Evolutionary conservation across 2,797 vertebrate genomes (phyloP), one percentile per base, ranked within the genome.

Genomic region (Hydrolagus colliei): DNA sequence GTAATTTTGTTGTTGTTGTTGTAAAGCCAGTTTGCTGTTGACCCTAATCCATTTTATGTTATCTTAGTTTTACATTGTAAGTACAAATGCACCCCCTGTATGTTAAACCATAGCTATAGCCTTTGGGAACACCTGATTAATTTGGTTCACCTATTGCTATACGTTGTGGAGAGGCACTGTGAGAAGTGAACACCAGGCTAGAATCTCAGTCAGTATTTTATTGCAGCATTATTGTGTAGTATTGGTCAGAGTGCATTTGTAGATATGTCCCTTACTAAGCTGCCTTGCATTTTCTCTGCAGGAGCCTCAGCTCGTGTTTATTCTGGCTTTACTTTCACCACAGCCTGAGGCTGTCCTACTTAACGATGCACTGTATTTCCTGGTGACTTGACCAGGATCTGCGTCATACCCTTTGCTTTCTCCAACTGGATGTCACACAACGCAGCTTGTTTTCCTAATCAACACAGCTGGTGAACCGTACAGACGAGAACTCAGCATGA

Each of bases 21-120:
- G 32, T 93, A 89, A 88, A 93, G 91, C 92, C 91, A 91, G 92
- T 93, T 91, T 89, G 91, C 90, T 90, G 91, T 90, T 32, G n/a
- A 22, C 22, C 22, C 22, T 52, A 11, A 76, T 59, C 14, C 74
- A 76, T 9, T 59, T 59, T 52, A 76, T 59, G 74, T 59, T 59
- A 61, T 20, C 52, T 77, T 77, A 77, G 22, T 9, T n/a, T n/a
- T 61, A 59, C 75, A 77, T 62, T 12, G 18, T 61, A 61, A 61
- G 18, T 77, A 5, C 41, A 77, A 27, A 74, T 32, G n/a, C n/a
- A 77, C 18, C 52, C 52, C 59, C n/a, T 77, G 61, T n/a, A 41
- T n/a, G 18, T 77, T 77, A 77, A 77, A 59, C 20, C 11, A 61
- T 59, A 59, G 52, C 73, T 13, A 41, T 27, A 35, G 73, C 35